These are phyloP conservation scores for Drosophila nigromelanica DNA, from an alignment of 1,140 invertebrate species.

Conservation along the genomic window DNA sequence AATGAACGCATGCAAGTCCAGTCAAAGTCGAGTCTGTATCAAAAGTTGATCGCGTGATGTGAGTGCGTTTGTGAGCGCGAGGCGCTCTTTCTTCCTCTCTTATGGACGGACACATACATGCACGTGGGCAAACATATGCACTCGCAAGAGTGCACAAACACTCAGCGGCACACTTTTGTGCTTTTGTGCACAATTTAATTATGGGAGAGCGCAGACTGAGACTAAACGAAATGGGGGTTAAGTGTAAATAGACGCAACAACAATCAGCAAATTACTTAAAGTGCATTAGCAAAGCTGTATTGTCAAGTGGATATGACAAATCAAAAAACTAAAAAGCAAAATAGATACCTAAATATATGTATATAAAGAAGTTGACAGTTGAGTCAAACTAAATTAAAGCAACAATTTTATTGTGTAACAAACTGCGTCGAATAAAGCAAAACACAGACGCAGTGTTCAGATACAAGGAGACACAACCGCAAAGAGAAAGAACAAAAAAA, in stretches of 20 bases:
- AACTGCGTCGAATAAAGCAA: constrained; percentile 62
- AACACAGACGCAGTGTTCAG: constrained; percentile 23
- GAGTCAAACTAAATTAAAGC: constrained; percentile 43
- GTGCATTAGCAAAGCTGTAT: constrained; percentile 37
- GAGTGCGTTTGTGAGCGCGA: constrained; percentile 23
- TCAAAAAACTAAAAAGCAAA: constrained; percentile 2
- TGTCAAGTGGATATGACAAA: constrained; percentile 36
- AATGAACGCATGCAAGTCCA: constrained; percentile 11
- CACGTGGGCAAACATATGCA: constrained; percentile 44
- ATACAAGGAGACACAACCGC: constrained; percentile 23
- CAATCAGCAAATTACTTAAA: constrained; percentile 29
- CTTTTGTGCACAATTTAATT: constrained; percentile 36
- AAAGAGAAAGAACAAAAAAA: constrained; percentile 35
- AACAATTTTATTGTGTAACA: constrained; percentile 77
- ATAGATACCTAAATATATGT: constrained; percentile 14
- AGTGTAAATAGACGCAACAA: constrained; percentile 24
- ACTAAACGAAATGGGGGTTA: constrained; percentile 44
- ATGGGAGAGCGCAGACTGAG: constrained; percentile 20
- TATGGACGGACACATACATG: constrained; percentile 27
- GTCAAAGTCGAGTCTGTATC: constrained; percentile 32
- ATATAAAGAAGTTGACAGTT: constrained; percentile 34
- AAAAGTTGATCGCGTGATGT: constrained; percentile 66
- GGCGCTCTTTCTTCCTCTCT: constrained; percentile 19
- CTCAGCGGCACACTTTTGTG: constrained; percentile 45
- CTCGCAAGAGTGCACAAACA: constrained; percentile 21